These are phyloP conservation scores for Tanytarsus gracilentus DNA, from an alignment of 2,888 invertebrate species.

Conservation along the genomic window DNA sequence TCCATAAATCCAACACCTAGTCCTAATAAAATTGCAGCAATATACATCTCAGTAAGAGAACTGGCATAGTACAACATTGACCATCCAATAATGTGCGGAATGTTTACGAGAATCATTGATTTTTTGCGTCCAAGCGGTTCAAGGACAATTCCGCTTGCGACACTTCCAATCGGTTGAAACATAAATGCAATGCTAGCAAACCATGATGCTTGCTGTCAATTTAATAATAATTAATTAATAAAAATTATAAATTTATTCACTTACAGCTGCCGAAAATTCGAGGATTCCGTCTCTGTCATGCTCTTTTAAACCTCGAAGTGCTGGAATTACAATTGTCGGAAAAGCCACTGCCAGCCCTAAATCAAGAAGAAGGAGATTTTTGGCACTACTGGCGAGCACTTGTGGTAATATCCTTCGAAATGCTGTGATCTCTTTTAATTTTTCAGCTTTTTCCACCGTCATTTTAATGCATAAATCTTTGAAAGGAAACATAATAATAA, in stretches of 20 bases:
- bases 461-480: neutral
- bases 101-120: conserved; percentile 49
- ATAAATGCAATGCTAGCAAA: conserved; percentile 46
- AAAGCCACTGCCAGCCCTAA: conserved; percentile 51
- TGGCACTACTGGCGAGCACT: conserved; percentile 48
- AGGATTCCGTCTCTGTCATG: conserved; percentile 37
- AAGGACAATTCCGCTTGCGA: conserved; percentile 49
- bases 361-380: conserved; percentile 49
- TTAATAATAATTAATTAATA: conserved; percentile 16
- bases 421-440: conserved; percentile 20
- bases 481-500: neutral
- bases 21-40: conserved; percentile 45
- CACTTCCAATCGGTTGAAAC: conserved; percentile 50
- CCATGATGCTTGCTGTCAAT: conserved; percentile 39
- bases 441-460: neutral
- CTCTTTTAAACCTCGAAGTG: conserved; percentile 46
- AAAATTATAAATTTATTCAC: neutral
- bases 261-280: conserved; percentile 39
- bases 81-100: conserved; percentile 51
- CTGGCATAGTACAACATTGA: conserved; percentile 47
- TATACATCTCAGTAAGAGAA: conserved; percentile 36
- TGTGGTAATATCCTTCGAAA: conserved; percentile 32
- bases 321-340: conserved; percentile 51
- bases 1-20: conserved; percentile 48
- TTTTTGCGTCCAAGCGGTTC: conserved; percentile 50